Evolutionary conservation across 2,888 invertebrate species (phyloP), one percentile per base, ranked within the genome.

Genomic region (Malacosoma neustria): DNA sequence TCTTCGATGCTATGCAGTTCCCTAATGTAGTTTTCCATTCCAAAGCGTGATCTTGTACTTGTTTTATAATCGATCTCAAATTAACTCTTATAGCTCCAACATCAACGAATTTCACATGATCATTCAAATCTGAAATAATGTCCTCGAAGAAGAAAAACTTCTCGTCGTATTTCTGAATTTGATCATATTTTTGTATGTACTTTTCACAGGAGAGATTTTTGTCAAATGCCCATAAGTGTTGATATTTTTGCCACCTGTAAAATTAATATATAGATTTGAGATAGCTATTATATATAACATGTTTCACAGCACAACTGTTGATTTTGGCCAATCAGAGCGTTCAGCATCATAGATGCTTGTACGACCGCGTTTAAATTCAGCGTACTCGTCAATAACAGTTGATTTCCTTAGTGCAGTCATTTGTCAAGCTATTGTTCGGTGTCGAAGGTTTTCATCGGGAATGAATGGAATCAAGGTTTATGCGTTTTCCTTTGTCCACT

Each of bases 131-230:
- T 3, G 89, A 82, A 11, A 93, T 89, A 4, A 94, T 90, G 46
- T 91, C 90, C 51, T 91, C 90, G 70, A 95, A 97, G 68, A 92
- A 94, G 67, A 92, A 91, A 57, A 97, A 92, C 65, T 93, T 93
- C 54, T 95, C 93, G 57, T 97, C 95, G 68, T 92, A 95, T 43
- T 89, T 88, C 30, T 63, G 61, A 13, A 87, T 80, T 43, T 82
- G 77, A 1, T 84, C 77, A 51, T 71, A 53, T 44, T 90, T 91
- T 33, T 88, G 85, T 1, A 93, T 87, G 79, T 95, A 96, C 61
- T 92, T 92, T 51, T 94, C 92, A 51, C 94, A 93, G 1, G 92
- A 90, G 6, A 89, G 72, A 37, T 82, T 71, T 65, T 94, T 95
- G 61, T 95, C 94, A 57, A 86, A 90, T 0, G 89, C 87, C 95